phyloP scores from a whole-genome alignment of 2,113 vertebrate species.

The Rynchops niger region DNA sequence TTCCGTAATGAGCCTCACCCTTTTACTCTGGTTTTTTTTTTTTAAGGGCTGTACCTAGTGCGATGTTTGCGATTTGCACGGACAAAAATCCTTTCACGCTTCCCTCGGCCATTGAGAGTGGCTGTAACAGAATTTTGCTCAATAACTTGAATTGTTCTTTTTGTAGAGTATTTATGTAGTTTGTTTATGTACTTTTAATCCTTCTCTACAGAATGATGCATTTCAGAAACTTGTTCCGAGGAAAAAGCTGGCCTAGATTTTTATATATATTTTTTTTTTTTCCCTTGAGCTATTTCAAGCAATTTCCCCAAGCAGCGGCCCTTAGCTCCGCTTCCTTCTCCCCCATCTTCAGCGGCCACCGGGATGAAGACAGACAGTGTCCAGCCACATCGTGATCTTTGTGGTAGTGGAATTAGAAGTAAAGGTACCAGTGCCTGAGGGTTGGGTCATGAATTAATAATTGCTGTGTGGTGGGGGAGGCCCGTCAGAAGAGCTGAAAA shows the following conservation, averaged over 20 bases:
- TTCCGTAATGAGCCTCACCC: not conserved
- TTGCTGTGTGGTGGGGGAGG: slow-evolving; percentile 74
- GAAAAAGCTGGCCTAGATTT: not conserved
- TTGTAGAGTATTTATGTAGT: not conserved
- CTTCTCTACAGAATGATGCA: not conserved
- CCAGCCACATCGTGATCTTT: slow-evolving; percentile 41
- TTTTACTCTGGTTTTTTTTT: not conserved
- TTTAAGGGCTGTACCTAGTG: not conserved
- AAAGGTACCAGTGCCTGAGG: slow-evolving; percentile 75
- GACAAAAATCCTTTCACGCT: not conserved
- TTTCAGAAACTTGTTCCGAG: not conserved
- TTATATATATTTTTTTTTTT: not conserved
- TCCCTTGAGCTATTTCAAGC: not conserved
- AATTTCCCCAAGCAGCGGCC: slow-evolving; percentile 3
- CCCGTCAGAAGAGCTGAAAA: slow-evolving; percentile 74
- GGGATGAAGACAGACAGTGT: slow-evolving; percentile 22
- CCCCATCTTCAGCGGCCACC: slow-evolving; percentile 24
- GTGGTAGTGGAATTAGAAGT: slow-evolving; percentile 46
- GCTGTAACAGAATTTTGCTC: not conserved
- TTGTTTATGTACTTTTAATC: not conserved
- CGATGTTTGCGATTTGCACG: not conserved
- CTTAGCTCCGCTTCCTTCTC: not conserved
- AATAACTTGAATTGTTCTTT: not conserved
- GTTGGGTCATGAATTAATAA: slow-evolving; percentile 83
- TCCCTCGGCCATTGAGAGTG: not conserved